Conservation (phyloP, 2,113 vertebrate genomes). For the Pan troglodytes region NHGRI_mPanTro3-v2.1_pri NC_072407.2:132445501-132446000, state of each 20-base stretch:
- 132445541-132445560: constrained; percentile 71
- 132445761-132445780: neutral
- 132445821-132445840: neutral
- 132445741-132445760: neutral
- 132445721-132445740: neutral
- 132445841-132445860: neutral
- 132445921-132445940: neutral
- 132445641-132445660: neutral
- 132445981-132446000: neutral
- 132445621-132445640: neutral
- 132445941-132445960: neutral
- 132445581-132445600: neutral
- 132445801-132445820: neutral
- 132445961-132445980: neutral
- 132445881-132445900: neutral
- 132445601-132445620: neutral
- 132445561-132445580: neutral
- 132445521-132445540: constrained; percentile 21
- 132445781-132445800: neutral
- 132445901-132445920: neutral
- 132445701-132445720: neutral
- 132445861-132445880: neutral
- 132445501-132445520: neutral
- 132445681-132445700: neutral
- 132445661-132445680: neutral